Evolutionary conservation across 2,113 vertebrate species (phyloP).

Genomic region (Dasyornis broadbenti): DNA sequence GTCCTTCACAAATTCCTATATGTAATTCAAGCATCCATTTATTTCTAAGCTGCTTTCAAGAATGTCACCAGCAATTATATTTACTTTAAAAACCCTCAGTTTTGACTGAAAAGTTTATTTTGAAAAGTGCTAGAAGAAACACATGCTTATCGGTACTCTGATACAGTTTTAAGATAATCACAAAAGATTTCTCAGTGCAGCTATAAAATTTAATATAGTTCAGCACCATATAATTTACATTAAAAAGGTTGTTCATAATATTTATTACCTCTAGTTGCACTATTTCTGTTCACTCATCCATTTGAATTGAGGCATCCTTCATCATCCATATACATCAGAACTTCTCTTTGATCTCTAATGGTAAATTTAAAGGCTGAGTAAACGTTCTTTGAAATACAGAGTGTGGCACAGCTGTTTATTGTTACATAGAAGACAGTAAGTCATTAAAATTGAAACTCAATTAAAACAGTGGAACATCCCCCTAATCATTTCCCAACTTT

Average conservation of each 20-base stretch:
- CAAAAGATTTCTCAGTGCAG: neutral
- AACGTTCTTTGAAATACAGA: constrained; percentile 42
- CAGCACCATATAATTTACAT: neutral
- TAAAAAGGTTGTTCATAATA: neutral
- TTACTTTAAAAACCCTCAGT: neutral
- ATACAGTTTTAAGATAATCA: neutral
- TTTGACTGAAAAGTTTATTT: neutral
- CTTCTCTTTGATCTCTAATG: constrained; percentile 35
- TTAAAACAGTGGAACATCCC: constrained; percentile 44
- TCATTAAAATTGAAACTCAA: constrained; percentile 44
- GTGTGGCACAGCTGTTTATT: constrained; percentile 38
- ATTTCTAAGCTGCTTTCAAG: constrained; percentile 7
- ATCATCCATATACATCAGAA: neutral
- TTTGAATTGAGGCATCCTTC: constrained; percentile 25
- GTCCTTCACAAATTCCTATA: neutral
- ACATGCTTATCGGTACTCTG: neutral
- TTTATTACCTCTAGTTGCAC: neutral
- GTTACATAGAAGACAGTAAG: constrained; percentile 33
- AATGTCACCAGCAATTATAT: neutral
- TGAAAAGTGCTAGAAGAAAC: neutral
- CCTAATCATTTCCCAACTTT: constrained; percentile 22
- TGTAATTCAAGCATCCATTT: neutral
- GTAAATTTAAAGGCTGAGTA: constrained; percentile 48
- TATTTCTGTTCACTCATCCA: constrained; percentile 15
- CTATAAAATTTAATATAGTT: constrained; percentile 22